Evolutionary conservation across 2,113 vertebrate genomes (phyloP).

Genomic region (Haemorhous mexicanus): DNA sequence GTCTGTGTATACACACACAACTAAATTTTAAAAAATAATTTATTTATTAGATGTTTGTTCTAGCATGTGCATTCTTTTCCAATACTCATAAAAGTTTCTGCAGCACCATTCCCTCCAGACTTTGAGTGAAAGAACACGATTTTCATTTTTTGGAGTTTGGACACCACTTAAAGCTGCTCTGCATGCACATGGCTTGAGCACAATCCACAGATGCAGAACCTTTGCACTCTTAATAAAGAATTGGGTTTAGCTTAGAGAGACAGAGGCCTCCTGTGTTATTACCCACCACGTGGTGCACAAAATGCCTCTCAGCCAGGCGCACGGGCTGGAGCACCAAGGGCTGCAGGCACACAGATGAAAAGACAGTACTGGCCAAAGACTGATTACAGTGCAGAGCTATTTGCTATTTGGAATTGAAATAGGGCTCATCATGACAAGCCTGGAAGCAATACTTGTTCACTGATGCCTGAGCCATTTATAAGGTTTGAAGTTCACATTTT

Average conservation of each 20-base stretch:
- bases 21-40: neutral
- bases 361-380: neutral
- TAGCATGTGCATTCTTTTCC: neutral
- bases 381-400: neutral
- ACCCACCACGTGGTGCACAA: neutral
- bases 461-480: neutral
- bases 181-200: neutral
- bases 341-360: neutral
- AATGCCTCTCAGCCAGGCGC: neutral
- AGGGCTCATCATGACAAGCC: neutral
- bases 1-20: rapidly evolving
- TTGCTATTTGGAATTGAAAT: neutral
- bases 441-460: neutral
- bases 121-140: rapidly evolving
- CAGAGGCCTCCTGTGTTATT: neutral
- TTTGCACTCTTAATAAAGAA: neutral
- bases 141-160: neutral
- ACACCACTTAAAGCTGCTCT: neutral
- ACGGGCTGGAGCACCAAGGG: neutral
- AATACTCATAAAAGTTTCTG: neutral
- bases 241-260: neutral
- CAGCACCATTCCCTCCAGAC: neutral
- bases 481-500: neutral
- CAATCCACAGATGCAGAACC: neutral
- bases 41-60: neutral